Conservation (phyloP, 2,113 vertebrate species). For the Haemorhous mexicanus region DNA sequence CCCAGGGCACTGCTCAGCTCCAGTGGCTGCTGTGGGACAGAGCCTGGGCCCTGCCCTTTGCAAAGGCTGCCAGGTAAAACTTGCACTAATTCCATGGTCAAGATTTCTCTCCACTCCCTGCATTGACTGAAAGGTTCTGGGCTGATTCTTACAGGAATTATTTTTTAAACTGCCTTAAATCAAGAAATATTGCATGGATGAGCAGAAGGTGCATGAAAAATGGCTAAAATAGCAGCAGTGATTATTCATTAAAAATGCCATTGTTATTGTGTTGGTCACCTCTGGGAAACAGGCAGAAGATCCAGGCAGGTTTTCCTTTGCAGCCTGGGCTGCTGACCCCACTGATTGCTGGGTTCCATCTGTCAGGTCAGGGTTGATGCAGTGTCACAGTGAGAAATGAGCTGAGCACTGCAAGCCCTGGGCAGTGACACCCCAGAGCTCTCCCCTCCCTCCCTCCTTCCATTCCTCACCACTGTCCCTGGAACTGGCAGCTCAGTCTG, state of each 20-base stretch:
- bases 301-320: neutral
- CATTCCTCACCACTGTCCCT: neutral
- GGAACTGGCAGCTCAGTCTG: neutral
- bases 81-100: neutral
- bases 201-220: neutral
- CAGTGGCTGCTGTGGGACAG: neutral
- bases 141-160: neutral
- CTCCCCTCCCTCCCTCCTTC: neutral
- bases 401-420: neutral
- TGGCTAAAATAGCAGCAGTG: neutral
- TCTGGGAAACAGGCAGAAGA: neutral
- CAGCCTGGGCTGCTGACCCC: neutral
- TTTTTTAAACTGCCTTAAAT: neutral
- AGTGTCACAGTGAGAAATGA: constrained; percentile 31
- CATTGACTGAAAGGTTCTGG: neutral
- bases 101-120: neutral
- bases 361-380: constrained; percentile 13
- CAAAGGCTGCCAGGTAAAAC: neutral
- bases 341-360: neutral
- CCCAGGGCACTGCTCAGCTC: neutral
- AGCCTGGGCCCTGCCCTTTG: neutral
- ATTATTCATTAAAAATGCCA: neutral
- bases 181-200: neutral
- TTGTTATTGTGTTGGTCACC: neutral
- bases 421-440: neutral